These are phyloP conservation scores for Zootoca vivipara DNA, from an alignment of 2,113 vertebrate species.

Conservation along the genomic window DNA sequence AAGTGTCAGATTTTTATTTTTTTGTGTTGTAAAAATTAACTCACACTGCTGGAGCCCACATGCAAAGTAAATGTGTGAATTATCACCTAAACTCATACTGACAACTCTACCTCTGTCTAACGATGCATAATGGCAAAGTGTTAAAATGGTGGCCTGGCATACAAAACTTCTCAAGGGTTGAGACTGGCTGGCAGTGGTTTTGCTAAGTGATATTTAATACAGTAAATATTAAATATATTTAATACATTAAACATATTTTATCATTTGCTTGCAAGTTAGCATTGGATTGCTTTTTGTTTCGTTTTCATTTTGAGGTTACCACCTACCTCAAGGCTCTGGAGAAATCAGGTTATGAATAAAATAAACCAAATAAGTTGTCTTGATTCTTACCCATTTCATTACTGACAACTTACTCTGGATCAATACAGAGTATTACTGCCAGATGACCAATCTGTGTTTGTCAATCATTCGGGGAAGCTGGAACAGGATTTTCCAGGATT, in stretches of 20 bases:
- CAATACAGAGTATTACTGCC: not conserved
- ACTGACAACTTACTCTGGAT: not conserved
- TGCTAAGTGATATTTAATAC: not conserved
- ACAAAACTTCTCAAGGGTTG: not conserved
- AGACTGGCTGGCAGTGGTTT: not conserved
- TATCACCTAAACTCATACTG: not conserved
- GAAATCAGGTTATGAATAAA: not conserved
- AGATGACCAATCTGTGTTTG: not conserved
- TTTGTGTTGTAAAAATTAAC: not conserved
- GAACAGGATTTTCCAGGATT: not conserved
- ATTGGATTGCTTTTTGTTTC: not conserved
- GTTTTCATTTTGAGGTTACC: not conserved
- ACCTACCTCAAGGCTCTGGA: not conserved
- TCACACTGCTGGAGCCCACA: not conserved
- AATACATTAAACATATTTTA: too few species aligned
- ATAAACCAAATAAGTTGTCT: not conserved
- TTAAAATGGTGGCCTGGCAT: not conserved
- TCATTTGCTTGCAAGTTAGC: not conserved
- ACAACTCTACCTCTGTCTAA: not conserved
- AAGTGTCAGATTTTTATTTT: not conserved
- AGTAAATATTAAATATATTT: too few species aligned
- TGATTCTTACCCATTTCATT: not conserved
- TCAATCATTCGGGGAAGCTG: not conserved
- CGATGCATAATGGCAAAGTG: not conserved
- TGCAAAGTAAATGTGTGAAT: not conserved